Conservation (phyloP, 2,888 invertebrate genomes). For the Galeopsomyia nigrocyanea region DNA sequence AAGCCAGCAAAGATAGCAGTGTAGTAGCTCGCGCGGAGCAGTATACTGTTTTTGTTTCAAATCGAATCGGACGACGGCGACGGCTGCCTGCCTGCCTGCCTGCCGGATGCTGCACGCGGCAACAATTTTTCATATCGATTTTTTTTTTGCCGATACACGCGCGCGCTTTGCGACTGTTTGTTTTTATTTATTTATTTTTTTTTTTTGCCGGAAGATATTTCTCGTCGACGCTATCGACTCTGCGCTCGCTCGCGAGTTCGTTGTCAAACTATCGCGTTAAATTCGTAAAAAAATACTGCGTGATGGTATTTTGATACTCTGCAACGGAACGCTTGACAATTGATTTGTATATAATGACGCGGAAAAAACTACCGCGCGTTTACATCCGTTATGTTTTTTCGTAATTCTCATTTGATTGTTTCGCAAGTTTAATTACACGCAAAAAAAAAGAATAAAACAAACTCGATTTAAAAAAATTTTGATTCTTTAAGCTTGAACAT, state of each 20-base stretch:
- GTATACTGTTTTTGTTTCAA: constrained; percentile 20
- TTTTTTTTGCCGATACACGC: constrained; percentile 14
- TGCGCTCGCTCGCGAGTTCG: background rate
- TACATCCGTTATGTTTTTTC: constrained; percentile 1
- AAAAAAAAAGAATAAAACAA: too few species aligned
- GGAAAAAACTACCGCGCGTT: background rate
- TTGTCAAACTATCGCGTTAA: background rate
- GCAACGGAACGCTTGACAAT: background rate
- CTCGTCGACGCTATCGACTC: constrained; percentile 3
- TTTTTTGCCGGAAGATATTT: background rate
- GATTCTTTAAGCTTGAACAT: too few species aligned
- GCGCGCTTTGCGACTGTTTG: background rate
- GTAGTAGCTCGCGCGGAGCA: background rate
- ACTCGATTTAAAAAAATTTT: too few species aligned
- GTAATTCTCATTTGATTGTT: background rate
- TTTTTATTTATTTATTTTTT: constrained; percentile 34
- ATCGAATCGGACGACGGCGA: constrained; percentile 11
- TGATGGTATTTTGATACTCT: constrained; percentile 27
- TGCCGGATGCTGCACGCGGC: background rate
- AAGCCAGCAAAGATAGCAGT: background rate
- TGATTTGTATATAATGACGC: constrained; percentile 24
- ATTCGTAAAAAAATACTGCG: constrained; percentile 4
- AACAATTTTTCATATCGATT: constrained; percentile 29
- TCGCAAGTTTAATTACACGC: background rate
- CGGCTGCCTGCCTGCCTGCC: too few species aligned